Base-by-base conservation (phyloP, 1,140 invertebrate genomes). In the Drosophila serrata region DNA sequence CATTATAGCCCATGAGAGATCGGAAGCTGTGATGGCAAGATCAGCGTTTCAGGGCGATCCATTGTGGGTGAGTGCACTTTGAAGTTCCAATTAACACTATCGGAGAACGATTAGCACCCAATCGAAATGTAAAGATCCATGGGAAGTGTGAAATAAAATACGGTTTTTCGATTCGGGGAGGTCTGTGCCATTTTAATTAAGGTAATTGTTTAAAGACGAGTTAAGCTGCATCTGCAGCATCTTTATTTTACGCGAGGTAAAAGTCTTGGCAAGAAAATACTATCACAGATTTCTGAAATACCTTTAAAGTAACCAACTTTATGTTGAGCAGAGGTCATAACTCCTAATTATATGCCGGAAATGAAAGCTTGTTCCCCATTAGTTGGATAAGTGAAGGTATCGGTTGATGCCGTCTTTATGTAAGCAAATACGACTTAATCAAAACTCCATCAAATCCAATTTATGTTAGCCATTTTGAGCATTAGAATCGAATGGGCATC, bases 1-100 rank as follows among this genome's bases (percentile, higher is more conserved):
- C 72, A 64, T 78, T 64, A 81, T 68, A 51, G 45, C 57, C 67
- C 68, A 42, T 40, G 22, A 19, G 49, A 37, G 35, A 64, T 69
- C 56, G 19, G 35, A 61, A 24, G 49, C 49, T 57, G 51, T n/a
- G 40, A 35, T 43, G 51, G 43, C 35, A 58, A 57, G 49, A 29
- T 75, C 45, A 81, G 69, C 45, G 43, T 39, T 19, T 17, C 35
- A 6, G 60, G 35, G 56, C 45, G 56, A 57, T 24, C 24, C 49
- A 61, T 59, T 53, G 69, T 24, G 35, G 29, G 49, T 74, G 75
- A 70, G 64, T 58, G 79, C 56, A 46, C 64, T 57, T 79, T 86
- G 75, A 68, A 82, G 77, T 78, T 75, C 59, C 76, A 70, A 78
- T 90, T 81, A 81, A 84, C 84, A 84, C 85, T 56, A 65, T 64